Base-by-base conservation (phyloP, 2,888 invertebrate species). In the Drosophila neonasuta region DNA sequence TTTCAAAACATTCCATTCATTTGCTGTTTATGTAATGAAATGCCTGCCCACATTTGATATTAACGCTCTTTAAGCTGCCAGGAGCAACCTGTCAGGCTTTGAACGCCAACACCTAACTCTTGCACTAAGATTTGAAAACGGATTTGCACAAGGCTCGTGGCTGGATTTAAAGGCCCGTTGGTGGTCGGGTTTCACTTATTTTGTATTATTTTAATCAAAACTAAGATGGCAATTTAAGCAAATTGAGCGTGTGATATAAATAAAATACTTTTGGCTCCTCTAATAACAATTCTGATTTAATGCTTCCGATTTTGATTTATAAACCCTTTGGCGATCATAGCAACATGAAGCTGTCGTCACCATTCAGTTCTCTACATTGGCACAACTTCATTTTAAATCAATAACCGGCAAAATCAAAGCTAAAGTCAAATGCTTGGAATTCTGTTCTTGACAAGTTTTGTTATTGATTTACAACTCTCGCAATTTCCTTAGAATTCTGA, bases 121-220 rank as follows among this genome's bases (percentile, higher is more conserved):
- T 41, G 32, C 15, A 6, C 30, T 24, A 5, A 24, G 24, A 4
- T 24, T 24, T 24, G 24, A 24, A 5, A 24, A 24, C 24, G 24
- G 24, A 24, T 24, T 24, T 24, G 24, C 24, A 24, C 24, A 24
- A 34, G 65, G 46, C 71, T 80, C 70, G 61, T 80, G 62, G 52
- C 44, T 36, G 30, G 61, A 50, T 48, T 48, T 55, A 77, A 72
- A 51, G 44, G 15, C 44, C 55, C 45, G 30, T n/a, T 41, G 45
- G 36, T 42, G 10, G 30, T 46, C 45, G 9, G 30, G 30, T 32
- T 11, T n/a, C 8, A 34, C 50, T 39, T 39, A 5, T 13, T 39
- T 11, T 36, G 10, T 36, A 24, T 29, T 46, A 39, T 61, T 52
- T 39, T 32, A 41, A 39, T 4, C 39, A 45, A 61, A 55, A 44